phyloP scores from a whole-genome alignment of 2,888 invertebrate genomes.

The Ochropacha duplaris region DNA sequence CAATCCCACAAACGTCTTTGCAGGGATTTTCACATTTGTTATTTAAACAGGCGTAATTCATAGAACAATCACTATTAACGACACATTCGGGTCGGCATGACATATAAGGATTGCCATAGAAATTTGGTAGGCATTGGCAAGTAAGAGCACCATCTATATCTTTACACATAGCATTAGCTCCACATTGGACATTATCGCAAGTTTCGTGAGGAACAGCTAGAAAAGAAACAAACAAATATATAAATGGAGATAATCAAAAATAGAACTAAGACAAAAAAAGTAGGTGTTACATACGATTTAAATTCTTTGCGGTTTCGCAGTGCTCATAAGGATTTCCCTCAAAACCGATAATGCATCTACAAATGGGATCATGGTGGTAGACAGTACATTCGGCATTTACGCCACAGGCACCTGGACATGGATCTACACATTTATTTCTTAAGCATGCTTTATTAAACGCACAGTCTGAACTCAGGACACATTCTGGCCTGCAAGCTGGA shows the following conservation, averaged over 20 bases:
- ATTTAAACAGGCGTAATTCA: constrained; percentile 88
- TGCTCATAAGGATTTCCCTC: constrained; percentile 91
- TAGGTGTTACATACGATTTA: constrained; percentile 70
- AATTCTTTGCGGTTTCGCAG: constrained; percentile 80
- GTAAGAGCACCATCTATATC: constrained; percentile 85
- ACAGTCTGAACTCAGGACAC: constrained; percentile 91
- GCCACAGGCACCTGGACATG: constrained; percentile 91
- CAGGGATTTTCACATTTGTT: constrained; percentile 91
- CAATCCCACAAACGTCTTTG: constrained; percentile 88
- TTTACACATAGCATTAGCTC: constrained; percentile 87
- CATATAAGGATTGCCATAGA: constrained; percentile 90
- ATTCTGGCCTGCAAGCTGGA: constrained; percentile 91
- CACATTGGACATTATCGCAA: constrained; percentile 88
- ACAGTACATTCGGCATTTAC: constrained; percentile 87
- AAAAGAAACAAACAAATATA: constrained; percentile 34
- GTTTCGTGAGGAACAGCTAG: constrained; percentile 75
- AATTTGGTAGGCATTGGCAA: constrained; percentile 89
- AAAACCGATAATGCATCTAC: constrained; percentile 86
- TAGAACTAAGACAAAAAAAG: constrained; percentile 1
- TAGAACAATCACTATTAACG: constrained; percentile 89
- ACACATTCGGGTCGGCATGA: constrained; percentile 92
- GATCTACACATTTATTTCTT: constrained; percentile 88
- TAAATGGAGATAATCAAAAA: background rate
- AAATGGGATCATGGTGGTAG: constrained; percentile 88
- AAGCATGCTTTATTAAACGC: constrained; percentile 89